phyloP scores from a whole-genome alignment of 2,113 vertebrate genomes.

The Cochlearius cochlearius region DNA sequence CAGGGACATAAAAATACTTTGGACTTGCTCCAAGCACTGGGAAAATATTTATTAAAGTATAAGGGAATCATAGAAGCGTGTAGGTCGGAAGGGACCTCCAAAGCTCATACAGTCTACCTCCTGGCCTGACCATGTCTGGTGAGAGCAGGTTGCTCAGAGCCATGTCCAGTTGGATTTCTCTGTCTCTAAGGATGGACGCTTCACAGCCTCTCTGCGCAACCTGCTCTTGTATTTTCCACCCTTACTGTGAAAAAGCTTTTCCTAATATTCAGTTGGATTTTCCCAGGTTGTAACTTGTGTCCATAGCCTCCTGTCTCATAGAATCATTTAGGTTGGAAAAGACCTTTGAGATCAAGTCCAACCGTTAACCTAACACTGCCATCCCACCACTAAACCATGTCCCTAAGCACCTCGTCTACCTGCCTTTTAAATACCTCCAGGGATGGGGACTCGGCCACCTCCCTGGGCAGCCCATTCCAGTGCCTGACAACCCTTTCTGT shows the following conservation, averaged over 20 bases:
- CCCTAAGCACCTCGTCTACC: too few relatives aligned
- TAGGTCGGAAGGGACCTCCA: not conserved
- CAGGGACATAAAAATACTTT: not conserved
- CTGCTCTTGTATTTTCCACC: not conserved
- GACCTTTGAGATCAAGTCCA: too few relatives aligned
- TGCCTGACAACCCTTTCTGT: too few relatives aligned
- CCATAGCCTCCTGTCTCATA: not conserved
- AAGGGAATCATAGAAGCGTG: not conserved
- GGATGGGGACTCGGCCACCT: too few relatives aligned
- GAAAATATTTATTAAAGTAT: slow-evolving; percentile 28
- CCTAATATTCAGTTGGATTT: rapidly evolving
- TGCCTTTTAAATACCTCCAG: too few relatives aligned
- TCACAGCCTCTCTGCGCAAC: not conserved
- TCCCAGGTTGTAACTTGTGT: not conserved
- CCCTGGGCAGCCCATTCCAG: too few relatives aligned
- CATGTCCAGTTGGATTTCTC: not conserved
- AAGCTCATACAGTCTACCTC: not conserved
- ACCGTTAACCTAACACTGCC: too few relatives aligned
- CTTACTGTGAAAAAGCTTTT: not conserved
- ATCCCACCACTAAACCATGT: too few relatives aligned
- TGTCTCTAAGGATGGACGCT: not conserved
- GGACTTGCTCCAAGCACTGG: not conserved
- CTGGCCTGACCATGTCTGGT: rapidly evolving
- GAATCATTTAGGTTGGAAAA: too few relatives aligned
- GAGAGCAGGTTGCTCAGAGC: not conserved